A percentile compares a stretch with the other conserved stretches of the same genome.
phyloP scores from a whole-genome alignment of 2,113 vertebrate species.

The Oxyura jamaicensis region DNA sequence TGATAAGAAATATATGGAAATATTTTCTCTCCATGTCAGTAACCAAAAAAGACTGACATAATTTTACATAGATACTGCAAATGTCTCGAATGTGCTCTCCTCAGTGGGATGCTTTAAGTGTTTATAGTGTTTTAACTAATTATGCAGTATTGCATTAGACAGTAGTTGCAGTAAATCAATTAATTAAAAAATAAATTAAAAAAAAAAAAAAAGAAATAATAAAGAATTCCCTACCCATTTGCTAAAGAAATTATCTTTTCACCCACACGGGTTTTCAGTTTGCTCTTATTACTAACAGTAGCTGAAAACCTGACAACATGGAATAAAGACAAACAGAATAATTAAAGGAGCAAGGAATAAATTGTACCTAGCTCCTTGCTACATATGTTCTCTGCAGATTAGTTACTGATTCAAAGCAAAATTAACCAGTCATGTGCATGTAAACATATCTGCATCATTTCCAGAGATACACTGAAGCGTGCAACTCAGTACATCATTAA shows the following conservation, averaged over 20 bases:
- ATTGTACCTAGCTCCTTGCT: not conserved
- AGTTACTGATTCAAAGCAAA: conserved; percentile 30
- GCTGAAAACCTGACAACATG: not conserved
- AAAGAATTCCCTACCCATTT: not conserved
- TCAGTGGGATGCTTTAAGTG: not conserved
- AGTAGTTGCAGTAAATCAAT: conserved; percentile 7
- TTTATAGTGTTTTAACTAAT: not conserved
- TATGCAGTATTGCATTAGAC: not conserved
- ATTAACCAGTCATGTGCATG: conserved; percentile 36
- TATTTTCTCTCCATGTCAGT: not conserved
- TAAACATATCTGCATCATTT: not conserved
- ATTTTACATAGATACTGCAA: not conserved
- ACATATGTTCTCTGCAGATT: conserved; percentile 4
- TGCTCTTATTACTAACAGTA: conserved; percentile 2
- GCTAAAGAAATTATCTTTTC: not conserved
- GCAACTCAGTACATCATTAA: not conserved
- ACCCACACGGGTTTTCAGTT: not conserved
- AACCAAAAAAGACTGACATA: not conserved
- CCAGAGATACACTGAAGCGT: not conserved
- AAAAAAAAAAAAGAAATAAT: not conserved
- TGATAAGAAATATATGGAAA: not conserved
- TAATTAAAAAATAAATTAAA: not conserved
- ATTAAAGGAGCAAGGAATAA: conserved; percentile 35
- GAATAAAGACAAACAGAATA: not conserved
- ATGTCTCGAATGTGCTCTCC: not conserved